Evolutionary conservation across 2,797 vertebrate species (phyloP), one percentile per base, ranked within the genome.

Genomic region (Spondyliosoma cantharus): DNA sequence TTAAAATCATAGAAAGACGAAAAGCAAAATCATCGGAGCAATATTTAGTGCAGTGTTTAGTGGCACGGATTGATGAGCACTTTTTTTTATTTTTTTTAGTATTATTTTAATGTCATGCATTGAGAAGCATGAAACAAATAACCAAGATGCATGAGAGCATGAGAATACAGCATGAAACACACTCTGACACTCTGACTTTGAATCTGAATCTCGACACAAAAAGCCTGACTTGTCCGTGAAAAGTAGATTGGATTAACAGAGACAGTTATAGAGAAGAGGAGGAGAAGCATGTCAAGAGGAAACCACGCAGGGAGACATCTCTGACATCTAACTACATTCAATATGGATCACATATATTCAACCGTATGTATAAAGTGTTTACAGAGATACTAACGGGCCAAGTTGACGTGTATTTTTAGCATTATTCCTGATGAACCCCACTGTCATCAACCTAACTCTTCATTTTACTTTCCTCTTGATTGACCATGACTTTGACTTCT

Each of bases 121-220:
- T 86, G 71, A 80, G 60, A 74, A 77, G 83, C 78, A 82, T 72
- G 80, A 83, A 86, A 87, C 75, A 89, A 87, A 90, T 72, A 84
- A 76, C 58, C 29, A 65, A 61, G 71, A 60, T 12, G 77, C 63
- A 60, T 71, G 22, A 45, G 65, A 87, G 80, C 68, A 25, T 79
- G 80, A 81, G 83, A 82, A 80, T 78, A 80, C 78, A 84, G 83
- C 85, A 62, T 89, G 86, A 87, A 87, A 89, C 70, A 19, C 8
- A 74, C 57, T 73, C 82, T 82, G 89, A 88, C 89, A 85, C 71
- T 69, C 11, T 76, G 74, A 88, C 73, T 76, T 22, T 78, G 53
- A 63, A 60, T 84, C 8, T 37, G 37, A 37, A 37, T 37, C 37
- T 61, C 45, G 45, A 60, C 71, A 74, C 76, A 74, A 73, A 29